Conservation (phyloP, 2,888 invertebrate genomes). For the Ornithoptera priamus region DNA sequence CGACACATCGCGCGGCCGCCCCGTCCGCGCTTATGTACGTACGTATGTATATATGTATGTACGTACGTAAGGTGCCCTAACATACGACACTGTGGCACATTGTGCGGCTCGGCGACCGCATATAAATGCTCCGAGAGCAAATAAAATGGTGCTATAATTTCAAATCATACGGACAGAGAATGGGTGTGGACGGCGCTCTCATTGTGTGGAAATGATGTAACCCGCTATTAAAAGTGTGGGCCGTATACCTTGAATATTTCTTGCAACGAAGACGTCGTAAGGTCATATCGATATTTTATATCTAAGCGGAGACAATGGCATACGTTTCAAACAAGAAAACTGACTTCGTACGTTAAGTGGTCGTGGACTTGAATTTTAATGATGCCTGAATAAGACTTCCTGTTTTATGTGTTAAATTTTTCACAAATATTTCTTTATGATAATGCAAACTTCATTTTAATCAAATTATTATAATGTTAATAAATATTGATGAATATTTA, state of each 20-base stretch:
- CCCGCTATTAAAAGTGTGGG: conserved; percentile 80
- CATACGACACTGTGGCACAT: conserved; percentile 75
- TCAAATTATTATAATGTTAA: neutral
- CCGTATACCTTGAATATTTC: conserved; percentile 79
- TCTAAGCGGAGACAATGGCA: conserved; percentile 76
- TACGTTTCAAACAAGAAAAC: conserved; percentile 74
- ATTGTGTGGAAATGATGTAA: conserved; percentile 81
- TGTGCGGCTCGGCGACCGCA: conserved; percentile 73
- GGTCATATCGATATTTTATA: conserved; percentile 80
- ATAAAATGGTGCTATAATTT: conserved; percentile 81
- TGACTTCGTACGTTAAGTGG: conserved; percentile 67
- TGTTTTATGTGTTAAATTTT: conserved; percentile 34
- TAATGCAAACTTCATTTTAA: neutral
- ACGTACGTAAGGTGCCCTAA: conserved; percentile 61
- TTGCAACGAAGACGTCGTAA: conserved; percentile 78
- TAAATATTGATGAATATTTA: neutral
- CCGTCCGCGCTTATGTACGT: conserved; percentile 49
- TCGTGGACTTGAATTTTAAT: conserved; percentile 61
- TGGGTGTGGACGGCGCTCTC: conserved; percentile 80
- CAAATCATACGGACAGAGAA: conserved; percentile 81
- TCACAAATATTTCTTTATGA: neutral
- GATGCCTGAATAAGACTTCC: conserved; percentile 46
- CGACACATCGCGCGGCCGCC: conserved; percentile 58
- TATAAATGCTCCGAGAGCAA: conserved; percentile 78
- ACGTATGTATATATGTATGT: conserved; percentile 53